Base-by-base conservation (phyloP, 2,888 invertebrate species). In the Steromphala cineraria region DNA sequence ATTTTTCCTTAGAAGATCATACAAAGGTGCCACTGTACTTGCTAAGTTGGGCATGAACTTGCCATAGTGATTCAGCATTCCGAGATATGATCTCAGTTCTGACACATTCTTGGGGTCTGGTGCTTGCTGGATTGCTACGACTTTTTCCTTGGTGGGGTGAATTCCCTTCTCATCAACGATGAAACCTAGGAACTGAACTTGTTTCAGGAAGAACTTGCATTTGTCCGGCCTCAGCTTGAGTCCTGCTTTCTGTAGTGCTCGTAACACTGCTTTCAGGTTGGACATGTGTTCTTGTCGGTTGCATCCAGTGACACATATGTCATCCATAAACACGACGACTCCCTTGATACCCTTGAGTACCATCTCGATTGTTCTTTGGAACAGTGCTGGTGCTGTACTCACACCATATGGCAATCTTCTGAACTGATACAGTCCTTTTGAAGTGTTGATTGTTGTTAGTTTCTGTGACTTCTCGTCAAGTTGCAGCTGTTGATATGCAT, bases 211-310 rank as follows among this genome's bases (percentile, higher is more conserved):
- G 21, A 55, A 55, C 8, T 3, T 10, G 8, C 55, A 55, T 8
- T 55, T 55, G 2, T 10, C 55, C 3, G 78, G 40, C 55, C 75
- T 53, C 46, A 46, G 28, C 40, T 78, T 74, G 77, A 81, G 81
- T 56, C 83, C 83, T 21, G 81, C 77, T 81, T 84, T 81, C 79
- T 78, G 81, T 13, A 82, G 82, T 82, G 81, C 81, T 78, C 74
- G 80, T 19, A 46, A 0, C 13, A 31, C 80, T 77, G 77, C 36
- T 24, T 78, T 78, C 7, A 78, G 36, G 21, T 79, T 81, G 2
- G 21, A 24, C 36, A 81, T 21, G 55, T 81, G 81, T 31, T 83
- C 79, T 13, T 76, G 46, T 31, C 21, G 46, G 7, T 40, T 36
- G 8, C 31, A 17, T 3, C 83, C 83, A 31, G 75, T 76, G 13